Conservation (phyloP, 2,797 vertebrate genomes). For the Cichlasoma orientale region DNA sequence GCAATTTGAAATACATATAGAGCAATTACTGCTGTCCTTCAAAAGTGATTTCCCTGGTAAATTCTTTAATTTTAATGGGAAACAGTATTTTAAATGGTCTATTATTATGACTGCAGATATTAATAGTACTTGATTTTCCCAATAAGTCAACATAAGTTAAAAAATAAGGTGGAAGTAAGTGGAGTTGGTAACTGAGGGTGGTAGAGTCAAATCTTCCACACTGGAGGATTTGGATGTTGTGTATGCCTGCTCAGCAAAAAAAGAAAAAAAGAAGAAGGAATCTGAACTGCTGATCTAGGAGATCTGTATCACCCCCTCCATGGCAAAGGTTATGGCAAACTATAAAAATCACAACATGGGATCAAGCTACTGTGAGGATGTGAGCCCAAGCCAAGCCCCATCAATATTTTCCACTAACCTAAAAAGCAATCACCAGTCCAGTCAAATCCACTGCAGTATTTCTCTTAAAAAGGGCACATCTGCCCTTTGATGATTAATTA, state of each 20-base stretch:
- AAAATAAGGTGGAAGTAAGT: not conserved
- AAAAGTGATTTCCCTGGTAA: not conserved
- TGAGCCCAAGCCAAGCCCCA: not conserved
- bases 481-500: not conserved
- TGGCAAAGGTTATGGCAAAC: constrained; percentile 27
- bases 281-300: constrained; percentile 51
- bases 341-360: constrained; percentile 13
- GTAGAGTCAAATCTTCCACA: constrained; percentile 21
- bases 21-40: not conserved
- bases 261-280: not conserved
- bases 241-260: constrained; percentile 50
- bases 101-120: not conserved
- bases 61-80: constrained; percentile 16
- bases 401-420: not conserved
- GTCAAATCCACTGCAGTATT: not conserved
- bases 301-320: constrained; percentile 31
- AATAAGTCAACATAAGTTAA: not conserved
- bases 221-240: constrained; percentile 15
- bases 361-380: not conserved
- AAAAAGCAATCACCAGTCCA: not conserved
- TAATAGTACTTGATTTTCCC: not conserved
- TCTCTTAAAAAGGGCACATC: not conserved
- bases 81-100: constrained; percentile 1
- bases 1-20: not conserved
- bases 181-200: not conserved